Evolutionary conservation across 2,113 vertebrate species (phyloP), one percentile per base, ranked within the genome.

Genomic region (Hippocampus barbouri): DNA sequence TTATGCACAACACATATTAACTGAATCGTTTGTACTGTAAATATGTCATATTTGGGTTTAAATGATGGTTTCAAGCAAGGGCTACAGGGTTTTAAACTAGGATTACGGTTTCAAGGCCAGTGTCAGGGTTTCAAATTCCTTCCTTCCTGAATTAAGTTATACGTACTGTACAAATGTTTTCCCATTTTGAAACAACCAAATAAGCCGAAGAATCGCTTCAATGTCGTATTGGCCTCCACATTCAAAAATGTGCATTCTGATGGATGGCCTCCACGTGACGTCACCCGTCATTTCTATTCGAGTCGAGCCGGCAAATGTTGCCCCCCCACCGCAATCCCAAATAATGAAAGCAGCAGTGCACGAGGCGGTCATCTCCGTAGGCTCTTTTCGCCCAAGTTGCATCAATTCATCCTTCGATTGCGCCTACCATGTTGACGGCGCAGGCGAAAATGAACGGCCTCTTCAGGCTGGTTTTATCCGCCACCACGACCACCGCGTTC

Each of bases 361-460:
- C 43, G 7, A 11, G 23, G 23, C n/a, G 41, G 12, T 23, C 21
- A 11, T n/a, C 20, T 40, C 21, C 8, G 70, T 10, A 27, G 79
- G 79, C 82, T 82, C 20, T 68, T 49, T 56, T 20, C 38, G 16
- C 10, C 70, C 34, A 6, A 27, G 41, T 12, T 80, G 49, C 66
- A 70, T 63, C 51, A 0, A 60, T 51, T 21, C 51, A 61, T 30
- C 25, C 59, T 6, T 61, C 59, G 66, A 18, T 62, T 63, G 2
- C 23, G 75, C 89, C 57, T 80, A 90, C 89, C 89, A 89, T 86
- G 76, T 90, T 88, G 20, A 90, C 86, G 8, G 82, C 85, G 68
- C 89, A 89, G 56, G 86, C 81, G 0, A 90, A 89, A 25, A 90
- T 85, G 61, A 90, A 90, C 57, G 89, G 89, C 86, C 89, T 83